Percentiles rank a stretch among this genome's conserved stretches.
Evolutionary conservation across 2,888 invertebrate genomes (phyloP).

Genomic region (Diloba caeruleocephala): DNA sequence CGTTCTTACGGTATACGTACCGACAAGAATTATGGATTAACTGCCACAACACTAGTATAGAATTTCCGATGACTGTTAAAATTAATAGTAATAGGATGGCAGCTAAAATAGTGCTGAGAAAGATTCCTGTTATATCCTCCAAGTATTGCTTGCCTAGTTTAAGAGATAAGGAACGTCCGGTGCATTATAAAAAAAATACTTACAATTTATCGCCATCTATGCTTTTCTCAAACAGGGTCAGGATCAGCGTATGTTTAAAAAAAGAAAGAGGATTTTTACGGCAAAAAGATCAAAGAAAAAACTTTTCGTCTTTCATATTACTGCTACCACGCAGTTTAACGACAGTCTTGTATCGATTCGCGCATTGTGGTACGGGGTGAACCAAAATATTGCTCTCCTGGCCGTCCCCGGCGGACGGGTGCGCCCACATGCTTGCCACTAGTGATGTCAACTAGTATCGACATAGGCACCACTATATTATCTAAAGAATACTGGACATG

Average conservation of each 20-base stretch:
- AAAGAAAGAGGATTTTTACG: no score
- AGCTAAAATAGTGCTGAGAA: conserved; percentile 11
- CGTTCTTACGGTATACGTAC: no score
- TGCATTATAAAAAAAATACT: no score
- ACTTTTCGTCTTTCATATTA: conserved; percentile 3
- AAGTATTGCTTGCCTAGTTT: no score
- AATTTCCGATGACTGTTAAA: conserved; percentile 24
- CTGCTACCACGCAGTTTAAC: conserved; percentile 47
- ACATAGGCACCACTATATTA: conserved; percentile 10
- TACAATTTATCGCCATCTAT: no score
- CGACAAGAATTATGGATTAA: neutral
- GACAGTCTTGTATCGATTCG: conserved; percentile 39
- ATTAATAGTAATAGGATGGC: neutral
- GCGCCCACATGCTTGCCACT: conserved; percentile 84
- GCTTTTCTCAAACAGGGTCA: no score
- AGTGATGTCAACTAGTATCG: conserved; percentile 61
- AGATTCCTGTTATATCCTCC: conserved; percentile 6
- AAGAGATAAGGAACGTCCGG: no score
- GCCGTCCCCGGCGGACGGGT: conserved; percentile 79
- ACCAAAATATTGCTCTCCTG: conserved; percentile 86
- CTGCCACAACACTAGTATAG: conserved; percentile 12
- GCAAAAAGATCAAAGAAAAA: no score
- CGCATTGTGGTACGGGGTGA: conserved; percentile 74
- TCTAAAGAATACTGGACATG: neutral
- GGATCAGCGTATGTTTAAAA: no score